Evolutionary conservation across 2,113 vertebrate species (phyloP), one percentile per base, ranked within the genome.

Genomic region (Aptenodytes forsteri): DNA sequence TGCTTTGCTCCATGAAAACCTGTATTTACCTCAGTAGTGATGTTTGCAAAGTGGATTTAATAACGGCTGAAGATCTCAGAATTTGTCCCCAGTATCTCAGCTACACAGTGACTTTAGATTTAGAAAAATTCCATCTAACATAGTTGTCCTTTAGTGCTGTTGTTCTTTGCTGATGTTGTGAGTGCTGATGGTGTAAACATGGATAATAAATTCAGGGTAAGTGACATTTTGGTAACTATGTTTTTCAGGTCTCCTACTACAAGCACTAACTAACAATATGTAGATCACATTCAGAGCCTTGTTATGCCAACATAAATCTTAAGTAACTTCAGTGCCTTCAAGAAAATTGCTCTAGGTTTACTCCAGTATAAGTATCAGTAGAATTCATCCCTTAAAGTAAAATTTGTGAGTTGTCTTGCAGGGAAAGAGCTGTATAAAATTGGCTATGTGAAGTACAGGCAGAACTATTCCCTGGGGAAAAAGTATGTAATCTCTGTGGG

Each of bases 401-500:
- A 77, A 81, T 86, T 80, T 95, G 32, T 94, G 88, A 94, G n/a
- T 34, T 78, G 50, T 86, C 36, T 77, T 83, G 71, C 38, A 52
- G 70, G 80, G 71, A 89, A 96, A 91, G 77, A 96, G 38, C 64
- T 95, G 52, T 78, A 72, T 72, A 87, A 97, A 96, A 96, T 64
- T 78, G 38, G 52, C 90, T 94, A 79, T 56, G 42, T 91, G 92
- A 90, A 87, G 30, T 70, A 85, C 59, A 96, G 84, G 49, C 91
- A 97, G 87, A 96, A 58, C 70, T 84, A 49, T 84, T 97, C 94
- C 84, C 87, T 76, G 20, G 65, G 85, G 56, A 44, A 89, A 85
- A 91, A 90, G 66, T 89, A 85, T 93, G 92, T 81, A 91, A 87
- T 97, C 87, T 97, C 88, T 72, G 77, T 92, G 97, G 95, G 77